Base-by-base conservation (phyloP, 92 coral and sea anemone genomes). In the Porites divaricata region DNA sequence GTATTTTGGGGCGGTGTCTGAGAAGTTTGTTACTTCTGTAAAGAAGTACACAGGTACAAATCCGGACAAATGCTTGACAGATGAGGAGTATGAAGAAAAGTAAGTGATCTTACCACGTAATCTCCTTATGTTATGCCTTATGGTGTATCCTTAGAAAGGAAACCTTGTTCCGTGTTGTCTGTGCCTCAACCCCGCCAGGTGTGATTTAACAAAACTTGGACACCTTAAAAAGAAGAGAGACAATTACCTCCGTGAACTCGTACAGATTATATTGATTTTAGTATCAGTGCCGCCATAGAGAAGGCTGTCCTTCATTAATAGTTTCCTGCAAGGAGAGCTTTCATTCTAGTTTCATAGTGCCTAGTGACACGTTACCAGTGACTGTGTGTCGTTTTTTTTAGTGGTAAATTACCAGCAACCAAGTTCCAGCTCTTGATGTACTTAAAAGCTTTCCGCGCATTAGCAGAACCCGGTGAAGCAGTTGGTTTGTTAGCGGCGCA, bases 401-500 rank as follows among this genome's bases (percentile, higher is more conserved):
- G 96, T 25, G 91, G 80, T 49, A 88, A 82, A 58, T 80, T 96
- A 53, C 87, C 93, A 8, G 91, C 93, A 2, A 81, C 26, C n/a
- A 95, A 87, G 85, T 96, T 96, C 77, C 94, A 89, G 72, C 75
- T 50, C 25, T 79, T 96, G 48, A 91, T 96, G 88, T 89, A 86
- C 69, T 93, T 96, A 48, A 96, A 96, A 85, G 92, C 96, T 17
- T 81, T 94, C 35, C 90, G 90, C 49, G 91, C 99, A 16, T 83
- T 96, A 49, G 98, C 90, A 16, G 99, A 96, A 72, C 99, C 99
- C n/a, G 99, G 99, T 19, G 99, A 96, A 74, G 98, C 98, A 62
- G 99, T 96, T 9, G 99, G 99, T 14, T 84, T 96, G 50, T 80
- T 94, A 14, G 99, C 99, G 23, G 98, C 98, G 6, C 99, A 89